Evolutionary conservation across 2,888 invertebrate species (phyloP), one percentile per base, ranked within the genome.

Genomic region (Eutolmus rufibarbis): DNA sequence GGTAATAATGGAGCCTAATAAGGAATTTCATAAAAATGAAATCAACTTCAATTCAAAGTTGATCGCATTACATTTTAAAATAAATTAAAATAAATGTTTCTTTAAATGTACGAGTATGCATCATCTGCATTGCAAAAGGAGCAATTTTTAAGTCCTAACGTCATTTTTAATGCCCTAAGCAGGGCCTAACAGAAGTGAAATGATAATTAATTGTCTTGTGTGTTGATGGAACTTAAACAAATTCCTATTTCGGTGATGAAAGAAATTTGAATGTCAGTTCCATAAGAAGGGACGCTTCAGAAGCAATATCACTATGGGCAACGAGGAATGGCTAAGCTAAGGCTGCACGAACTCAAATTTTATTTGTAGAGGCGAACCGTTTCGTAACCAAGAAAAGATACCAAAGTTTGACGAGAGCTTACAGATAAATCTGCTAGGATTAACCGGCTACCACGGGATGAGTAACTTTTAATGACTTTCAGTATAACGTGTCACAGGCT

Each of bases 381-480:
- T 46, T 43, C 43, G 37, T 37, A 40, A 28, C 23, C 57, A 51
- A 79, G 79, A 79, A 79, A 12, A 14, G 46, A 79, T 56, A 46
- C 56, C 51, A 51, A 79, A 79, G 51, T 79, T 79, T 79, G 79
- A 79, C 79, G 31, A 79, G 79, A 51, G 79, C 79, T 79, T 79
- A 79, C 51, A 51, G 51, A 16, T 51, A 79, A 79, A 43, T 78
- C 78, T 46, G 31, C 79, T 28, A 31, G 51, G 79, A 79, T 78
- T 78, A 78, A 19, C 43, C 40, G 43, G 37, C 78, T 78, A 43
- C 9, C 14, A 23, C 43, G 43, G 81, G 81, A 81, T 84, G 82
- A 84, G 66, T 84, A 84, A 84, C 40, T 84, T 84, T 84, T 66
- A 84, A 84, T 66, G 82, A 66, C 57, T 84, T 84, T 66, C 82